Evolutionary conservation across 2,888 invertebrate species (phyloP).

Genomic region (Rotaria sp.): DNA sequence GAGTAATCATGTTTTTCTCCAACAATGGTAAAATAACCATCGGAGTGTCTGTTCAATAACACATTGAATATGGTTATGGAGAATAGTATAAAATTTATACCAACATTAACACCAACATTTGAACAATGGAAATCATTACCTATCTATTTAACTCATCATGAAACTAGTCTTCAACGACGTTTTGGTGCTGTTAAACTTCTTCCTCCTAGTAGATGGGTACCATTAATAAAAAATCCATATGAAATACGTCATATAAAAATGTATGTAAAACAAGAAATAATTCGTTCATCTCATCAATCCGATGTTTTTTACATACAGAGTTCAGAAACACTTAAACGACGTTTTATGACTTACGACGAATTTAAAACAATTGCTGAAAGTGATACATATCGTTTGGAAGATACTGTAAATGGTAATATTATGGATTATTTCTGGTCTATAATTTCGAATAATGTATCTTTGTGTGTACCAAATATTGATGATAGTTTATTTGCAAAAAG

Average conservation of each 20-base stretch:
- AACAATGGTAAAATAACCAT: neutral
- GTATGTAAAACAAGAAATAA: neutral
- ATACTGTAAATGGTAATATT: neutral
- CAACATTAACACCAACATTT: neutral
- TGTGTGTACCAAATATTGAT: neutral
- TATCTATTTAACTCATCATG: neutral
- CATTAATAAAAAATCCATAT: neutral
- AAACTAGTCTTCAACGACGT: neutral
- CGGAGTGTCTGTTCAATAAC: neutral
- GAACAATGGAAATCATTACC: neutral
- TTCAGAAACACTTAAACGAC: neutral
- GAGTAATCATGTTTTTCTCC: neutral
- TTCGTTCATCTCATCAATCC: neutral
- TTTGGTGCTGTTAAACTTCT: slow-evolving; percentile 13
- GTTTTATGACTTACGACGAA: neutral
- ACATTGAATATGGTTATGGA: neutral
- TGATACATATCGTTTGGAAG: neutral
- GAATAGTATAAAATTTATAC: neutral
- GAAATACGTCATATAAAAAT: neutral
- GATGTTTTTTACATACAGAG: neutral
- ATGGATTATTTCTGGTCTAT: neutral
- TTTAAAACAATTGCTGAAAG: neutral
- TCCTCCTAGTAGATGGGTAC: neutral
- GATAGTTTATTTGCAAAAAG: neutral
- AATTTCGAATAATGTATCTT: neutral